Evolutionary conservation across 2,888 invertebrate species (phyloP), one percentile per base, ranked within the genome.

Genomic region (Volucella inflata): DNA sequence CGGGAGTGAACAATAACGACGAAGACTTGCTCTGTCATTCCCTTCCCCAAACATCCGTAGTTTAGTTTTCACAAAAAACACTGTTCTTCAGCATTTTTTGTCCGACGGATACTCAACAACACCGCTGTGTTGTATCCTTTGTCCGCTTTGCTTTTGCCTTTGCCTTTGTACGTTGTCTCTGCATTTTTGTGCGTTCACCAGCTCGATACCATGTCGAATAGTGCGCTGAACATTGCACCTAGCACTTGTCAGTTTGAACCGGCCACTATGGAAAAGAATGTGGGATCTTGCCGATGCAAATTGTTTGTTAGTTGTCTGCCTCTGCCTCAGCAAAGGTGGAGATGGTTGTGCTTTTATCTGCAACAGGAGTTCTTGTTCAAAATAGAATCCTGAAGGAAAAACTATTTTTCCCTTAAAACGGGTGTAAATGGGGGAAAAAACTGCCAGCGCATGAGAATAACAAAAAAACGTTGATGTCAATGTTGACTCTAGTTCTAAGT

Each of bases 261-360:
- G 30, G 21, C 2, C 2, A 21, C 4, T 4, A 72, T 79, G 65
- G 59, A 53, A 74, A 75, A 75, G 67, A 67, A 72, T 67, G 79
- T 71, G 75, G 71, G 70, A 80, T 75, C 75, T 80, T 75, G 84
- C 75, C 80, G 75, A 71, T 84, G 84, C 64, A 75, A 84, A 84
- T 84, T 80, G 80, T 79, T 80, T 79, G 79, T 70, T 57, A 79
- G 74, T 79, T 80, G 70, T 75, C 60, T 42, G 57, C 62, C 75
- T 75, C 60, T 42, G 57, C 62, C 75, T 65, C 75, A 75, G 74
- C 79, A 74, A 53, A 21, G 57, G 42, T 53, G 62, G 46, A 42
- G 40, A 42, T 55, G 68, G 42, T 40, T 60, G 62, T 60, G 62
- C 46, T 57, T 48, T 53, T 42, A 50, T 59, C 65, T 53, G 14